Percentiles rank a stretch among this genome's conserved stretches.
phyloP scores from a whole-genome alignment of 2,113 vertebrate species.

The Periophthalmus modestus region DNA sequence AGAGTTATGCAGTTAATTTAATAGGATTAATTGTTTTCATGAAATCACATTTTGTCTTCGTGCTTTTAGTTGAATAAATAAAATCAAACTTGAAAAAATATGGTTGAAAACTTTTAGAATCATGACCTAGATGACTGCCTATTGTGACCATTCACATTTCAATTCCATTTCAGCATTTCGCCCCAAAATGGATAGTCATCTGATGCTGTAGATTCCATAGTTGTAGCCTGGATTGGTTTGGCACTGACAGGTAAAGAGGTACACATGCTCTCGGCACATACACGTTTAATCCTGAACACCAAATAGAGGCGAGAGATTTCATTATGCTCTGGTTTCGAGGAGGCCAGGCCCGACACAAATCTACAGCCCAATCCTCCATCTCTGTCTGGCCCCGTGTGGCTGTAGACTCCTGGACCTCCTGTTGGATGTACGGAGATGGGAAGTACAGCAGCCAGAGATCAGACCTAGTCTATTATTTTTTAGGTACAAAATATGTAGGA shows the following conservation, averaged over 20 bases:
- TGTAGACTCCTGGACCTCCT: conserved; percentile 7
- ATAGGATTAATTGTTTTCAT: too few relatives aligned
- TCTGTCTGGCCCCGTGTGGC: conserved; percentile 36
- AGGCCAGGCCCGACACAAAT: conserved; percentile 69
- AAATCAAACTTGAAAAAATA: too few relatives aligned
- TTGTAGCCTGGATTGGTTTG: conserved; percentile 48
- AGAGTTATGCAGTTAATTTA: too few relatives aligned
- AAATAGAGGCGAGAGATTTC: conserved; percentile 74
- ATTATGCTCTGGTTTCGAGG: conserved; percentile 77
- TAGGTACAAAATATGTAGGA: too few relatives aligned
- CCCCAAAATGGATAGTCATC: background rate
- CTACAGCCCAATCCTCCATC: conserved; percentile 79
- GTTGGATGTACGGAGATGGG: background rate
- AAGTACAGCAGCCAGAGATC: background rate
- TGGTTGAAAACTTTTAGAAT: too few relatives aligned
- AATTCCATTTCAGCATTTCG: background rate
- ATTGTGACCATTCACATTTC: too few relatives aligned
- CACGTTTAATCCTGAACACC: conserved; percentile 72
- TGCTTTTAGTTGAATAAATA: too few relatives aligned
- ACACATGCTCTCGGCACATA: conserved; percentile 34
- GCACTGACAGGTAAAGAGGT: conserved; percentile 19
- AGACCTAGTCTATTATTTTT: too few relatives aligned
- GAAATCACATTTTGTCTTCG: too few relatives aligned
- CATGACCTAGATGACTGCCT: too few relatives aligned
- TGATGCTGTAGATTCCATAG: conserved; percentile 28